Evolutionary conservation across 2,888 invertebrate genomes (phyloP).

Genomic region (Acleris cristana): DNA sequence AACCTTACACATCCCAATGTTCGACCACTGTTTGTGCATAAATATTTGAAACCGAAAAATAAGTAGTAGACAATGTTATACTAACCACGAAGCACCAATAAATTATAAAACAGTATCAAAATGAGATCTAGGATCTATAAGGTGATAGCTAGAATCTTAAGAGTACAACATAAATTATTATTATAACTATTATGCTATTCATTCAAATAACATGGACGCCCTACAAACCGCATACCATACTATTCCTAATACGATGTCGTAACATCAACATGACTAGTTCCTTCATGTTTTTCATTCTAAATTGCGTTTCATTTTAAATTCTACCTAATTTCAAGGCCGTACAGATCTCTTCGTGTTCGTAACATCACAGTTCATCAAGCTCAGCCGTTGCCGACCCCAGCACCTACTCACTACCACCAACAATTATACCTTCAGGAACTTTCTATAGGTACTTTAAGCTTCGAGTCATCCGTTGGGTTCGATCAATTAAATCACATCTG

Average conservation of each 20-base stretch:
- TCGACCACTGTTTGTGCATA: slow-evolving; percentile 23
- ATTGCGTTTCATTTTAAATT: slow-evolving; percentile 51
- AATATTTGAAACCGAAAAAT: slow-evolving; percentile 41
- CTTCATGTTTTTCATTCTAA: slow-evolving; percentile 54
- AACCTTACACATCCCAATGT: slow-evolving; percentile 10
- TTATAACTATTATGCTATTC: slow-evolving; percentile 14
- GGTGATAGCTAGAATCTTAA: slow-evolving; percentile 14
- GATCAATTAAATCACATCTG: slow-evolving; percentile 4
- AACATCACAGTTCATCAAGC: slow-evolving; percentile 41
- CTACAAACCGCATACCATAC: slow-evolving; percentile 24
- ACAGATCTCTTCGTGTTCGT: slow-evolving; percentile 35
- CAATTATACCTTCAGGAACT: slow-evolving; percentile 40
- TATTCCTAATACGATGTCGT: slow-evolving; percentile 38
- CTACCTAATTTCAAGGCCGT: slow-evolving; percentile 43
- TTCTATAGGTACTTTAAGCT: background rate
- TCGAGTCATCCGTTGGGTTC: slow-evolving; percentile 1
- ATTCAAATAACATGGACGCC: slow-evolving; percentile 20
- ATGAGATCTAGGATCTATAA: slow-evolving; percentile 46
- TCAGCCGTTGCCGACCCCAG: slow-evolving; percentile 56
- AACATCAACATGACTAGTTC: slow-evolving; percentile 64
- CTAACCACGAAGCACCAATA: slow-evolving; percentile 65
- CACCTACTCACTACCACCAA: slow-evolving; percentile 50
- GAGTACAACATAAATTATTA: slow-evolving; percentile 7
- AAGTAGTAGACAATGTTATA: slow-evolving; percentile 64
- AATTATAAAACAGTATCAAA: slow-evolving; percentile 61